Base-by-base conservation (phyloP, 2,888 invertebrate genomes). In the Orchestes rusci region DNA sequence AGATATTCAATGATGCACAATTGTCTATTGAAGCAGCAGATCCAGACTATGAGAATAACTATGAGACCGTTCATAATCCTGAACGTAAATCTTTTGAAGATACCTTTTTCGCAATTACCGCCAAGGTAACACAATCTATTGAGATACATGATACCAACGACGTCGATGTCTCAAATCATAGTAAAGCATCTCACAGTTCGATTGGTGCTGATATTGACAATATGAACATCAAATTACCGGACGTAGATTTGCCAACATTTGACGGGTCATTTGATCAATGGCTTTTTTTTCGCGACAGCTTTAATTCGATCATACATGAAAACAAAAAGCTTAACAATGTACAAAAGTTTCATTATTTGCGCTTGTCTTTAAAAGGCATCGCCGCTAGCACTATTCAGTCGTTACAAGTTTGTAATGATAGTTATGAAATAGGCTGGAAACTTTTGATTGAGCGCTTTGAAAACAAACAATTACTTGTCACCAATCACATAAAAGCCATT, bases 391-490 rank as follows among this genome's bases (percentile, higher is more conserved):
- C 23, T 4, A 34, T 49, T 20, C 16, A 17, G 20, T 38, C 37
- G 7, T 28, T 49, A 4, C 12, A 42, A 34, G 23, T 42, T 30
- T 42, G 30, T n/a, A 34, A 42, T 16, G 35, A 13, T 19, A 51
- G 43, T 47, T 51, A 51, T 28, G 17, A n/a, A n/a, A 29, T 34
- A n/a, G 51, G 46, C 16, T 50, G 46, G 47, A 10, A 39, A 15
- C 15, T 50, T 19, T 17, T 50, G 12, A 13, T 12, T 4, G 33
- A 50, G 23, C 23, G 51, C 16, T 51, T 37, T 27, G 43, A 51
- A 43, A 50, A 51, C 34, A 50, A 36, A 31, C 23, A 10, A 3
- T 15, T 45, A 10, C 37, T 51, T 8, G 32, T 50, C 16, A 41
- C 37, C 18, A 42, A 16, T 19, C 45, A 51, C 19, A 42, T 50